Conservation (phyloP, 1,140 invertebrate genomes). For the Lucilia sericata region DNA sequence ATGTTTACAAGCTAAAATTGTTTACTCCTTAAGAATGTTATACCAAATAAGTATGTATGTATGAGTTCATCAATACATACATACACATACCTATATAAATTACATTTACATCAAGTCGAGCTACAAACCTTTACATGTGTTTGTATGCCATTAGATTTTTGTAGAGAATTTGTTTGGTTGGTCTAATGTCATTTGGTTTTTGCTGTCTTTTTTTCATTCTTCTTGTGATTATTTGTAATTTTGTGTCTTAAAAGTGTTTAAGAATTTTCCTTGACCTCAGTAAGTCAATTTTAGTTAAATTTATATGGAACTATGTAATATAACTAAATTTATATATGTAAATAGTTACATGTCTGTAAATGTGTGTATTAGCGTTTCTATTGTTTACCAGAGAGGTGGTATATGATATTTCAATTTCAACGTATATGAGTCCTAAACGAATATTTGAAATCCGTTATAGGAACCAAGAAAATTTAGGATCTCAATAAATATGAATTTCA, state of each 20-base stretch:
- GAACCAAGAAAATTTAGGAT: too few relatives aligned
- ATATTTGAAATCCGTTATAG: too few relatives aligned
- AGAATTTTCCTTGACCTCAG: conserved; percentile 39
- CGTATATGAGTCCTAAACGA: too few relatives aligned
- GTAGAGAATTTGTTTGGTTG: neutral
- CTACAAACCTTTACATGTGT: neutral
- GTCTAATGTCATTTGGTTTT: conserved; percentile 20
- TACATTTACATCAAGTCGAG: neutral
- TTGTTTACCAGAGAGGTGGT: too few relatives aligned
- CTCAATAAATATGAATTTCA: too few relatives aligned
- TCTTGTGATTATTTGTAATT: conserved; percentile 4
- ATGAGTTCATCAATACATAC: neutral
- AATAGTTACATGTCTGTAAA: neutral
- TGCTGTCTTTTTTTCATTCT: neutral
- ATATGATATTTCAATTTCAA: too few relatives aligned
- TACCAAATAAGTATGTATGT: neutral
- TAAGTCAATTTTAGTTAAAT: conserved; percentile 35
- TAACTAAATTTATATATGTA: neutral
- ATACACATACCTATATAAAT: neutral
- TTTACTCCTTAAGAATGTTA: conserved; percentile 33
- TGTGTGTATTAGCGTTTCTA: neutral
- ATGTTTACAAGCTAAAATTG: conserved; percentile 43
- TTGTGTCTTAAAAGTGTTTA: conserved; percentile 25
- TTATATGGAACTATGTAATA: too few relatives aligned
- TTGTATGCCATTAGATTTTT: neutral